A percentile compares a stretch with the other conserved stretches of the same genome.
Conservation (phyloP, 2,888 invertebrate genomes). For the Ischnura elegans region DNA sequence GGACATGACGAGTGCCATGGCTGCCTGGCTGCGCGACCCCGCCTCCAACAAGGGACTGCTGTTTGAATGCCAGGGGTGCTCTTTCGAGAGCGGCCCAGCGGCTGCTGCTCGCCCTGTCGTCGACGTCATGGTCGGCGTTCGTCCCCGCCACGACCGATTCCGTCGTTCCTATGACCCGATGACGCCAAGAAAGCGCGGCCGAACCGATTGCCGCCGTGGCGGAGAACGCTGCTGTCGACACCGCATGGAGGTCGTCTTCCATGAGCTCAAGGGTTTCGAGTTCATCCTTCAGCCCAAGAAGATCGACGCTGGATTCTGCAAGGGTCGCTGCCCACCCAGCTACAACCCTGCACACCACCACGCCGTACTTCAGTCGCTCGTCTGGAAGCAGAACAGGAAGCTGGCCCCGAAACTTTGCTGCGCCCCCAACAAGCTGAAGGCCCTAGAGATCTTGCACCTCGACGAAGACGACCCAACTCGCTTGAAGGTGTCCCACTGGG, state of each 20-base stretch:
- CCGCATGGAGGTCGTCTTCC: conserved; percentile 81
- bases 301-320: conserved; percentile 86
- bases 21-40: conserved; percentile 78
- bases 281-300: conserved; percentile 85
- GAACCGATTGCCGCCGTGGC: conserved; percentile 79
- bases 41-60: conserved; percentile 80
- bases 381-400: conserved; percentile 82
- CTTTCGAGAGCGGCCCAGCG: conserved; percentile 48
- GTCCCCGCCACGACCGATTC: conserved; percentile 43
- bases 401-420: conserved; percentile 83
- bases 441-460: conserved; percentile 84
- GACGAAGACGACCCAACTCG: conserved; percentile 83
- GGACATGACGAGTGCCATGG: conserved; percentile 80
- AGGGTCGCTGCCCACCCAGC: conserved; percentile 84
- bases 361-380: conserved; percentile 84
- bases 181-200: conserved; percentile 77
- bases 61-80: conserved; percentile 80
- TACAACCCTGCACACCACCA: conserved; percentile 86
- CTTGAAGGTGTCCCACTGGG: conserved; percentile 84
- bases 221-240: conserved; percentile 82
- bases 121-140: conserved; percentile 73
- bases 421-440: conserved; percentile 84
- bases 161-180: conserved; percentile 73
- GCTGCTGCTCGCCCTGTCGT: conserved; percentile 67
- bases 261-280: conserved; percentile 83